phyloP scores from a whole-genome alignment of 1,140 invertebrate species.

The Nephotettix cincticeps region DNA sequence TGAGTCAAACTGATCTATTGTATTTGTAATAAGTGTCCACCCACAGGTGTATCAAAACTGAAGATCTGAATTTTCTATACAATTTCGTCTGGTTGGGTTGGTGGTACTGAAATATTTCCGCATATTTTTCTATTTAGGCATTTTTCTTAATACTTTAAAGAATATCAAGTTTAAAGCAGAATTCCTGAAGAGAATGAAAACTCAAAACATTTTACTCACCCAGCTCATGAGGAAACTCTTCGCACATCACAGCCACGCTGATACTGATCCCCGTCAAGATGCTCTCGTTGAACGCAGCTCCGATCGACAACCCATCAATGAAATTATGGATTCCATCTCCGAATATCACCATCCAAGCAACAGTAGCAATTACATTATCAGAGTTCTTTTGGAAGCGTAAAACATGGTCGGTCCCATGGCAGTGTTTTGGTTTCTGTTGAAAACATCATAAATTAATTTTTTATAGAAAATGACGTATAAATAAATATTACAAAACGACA shows the following conservation, averaged over 20 bases:
- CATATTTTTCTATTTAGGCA: too few relatives aligned
- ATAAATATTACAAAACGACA: too few relatives aligned
- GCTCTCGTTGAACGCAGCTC: slow-evolving; percentile 84
- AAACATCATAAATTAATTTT: background rate
- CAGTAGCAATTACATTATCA: slow-evolving; percentile 59
- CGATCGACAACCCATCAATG: slow-evolving; percentile 91
- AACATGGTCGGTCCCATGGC: slow-evolving; percentile 11
- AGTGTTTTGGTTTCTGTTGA: slow-evolving; percentile 37
- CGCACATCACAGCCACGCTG: slow-evolving; percentile 89
- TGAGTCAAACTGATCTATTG: too few relatives aligned
- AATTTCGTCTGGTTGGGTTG: too few relatives aligned
- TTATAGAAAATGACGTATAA: background rate
- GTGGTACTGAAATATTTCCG: too few relatives aligned
- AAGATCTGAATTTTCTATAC: too few relatives aligned
- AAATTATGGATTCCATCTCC: slow-evolving; percentile 93
- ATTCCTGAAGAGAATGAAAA: too few relatives aligned
- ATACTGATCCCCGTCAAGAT: slow-evolving; percentile 89
- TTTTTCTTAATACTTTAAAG: too few relatives aligned
- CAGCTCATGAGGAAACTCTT: slow-evolving; percentile 92
- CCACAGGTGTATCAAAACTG: too few relatives aligned
- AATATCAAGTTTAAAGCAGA: too few relatives aligned
- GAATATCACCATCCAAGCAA: slow-evolving; percentile 94
- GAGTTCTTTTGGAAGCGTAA: slow-evolving; percentile 3
- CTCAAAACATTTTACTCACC: slow-evolving; percentile 59
- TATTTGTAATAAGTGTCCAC: too few relatives aligned